Evolutionary conservation across 1,140 invertebrate species (phyloP).

Genomic region (Drosophila novamexicana): DNA sequence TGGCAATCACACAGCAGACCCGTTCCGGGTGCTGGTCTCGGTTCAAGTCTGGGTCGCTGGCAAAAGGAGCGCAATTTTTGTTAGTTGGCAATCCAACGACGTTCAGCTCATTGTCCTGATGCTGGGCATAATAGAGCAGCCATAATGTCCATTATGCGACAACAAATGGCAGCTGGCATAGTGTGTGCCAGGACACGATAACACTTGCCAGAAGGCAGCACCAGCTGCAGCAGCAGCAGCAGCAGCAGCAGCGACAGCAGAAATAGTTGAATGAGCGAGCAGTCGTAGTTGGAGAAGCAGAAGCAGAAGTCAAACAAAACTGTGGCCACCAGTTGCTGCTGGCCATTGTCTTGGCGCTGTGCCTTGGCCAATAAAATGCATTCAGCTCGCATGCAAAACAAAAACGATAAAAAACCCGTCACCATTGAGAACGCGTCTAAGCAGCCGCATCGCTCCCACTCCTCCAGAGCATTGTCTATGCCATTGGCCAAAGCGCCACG

Average conservation of each 20-base stretch:
- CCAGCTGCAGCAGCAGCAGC: not conserved
- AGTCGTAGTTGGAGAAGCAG: not conserved
- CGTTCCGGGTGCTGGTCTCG: no score
- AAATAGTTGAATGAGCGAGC: not conserved
- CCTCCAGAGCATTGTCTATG: slow-evolving; percentile 69
- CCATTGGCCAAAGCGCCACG: slow-evolving; percentile 69
- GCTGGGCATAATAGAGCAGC: slow-evolving; percentile 62
- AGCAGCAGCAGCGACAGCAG: not conserved
- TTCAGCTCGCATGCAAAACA: slow-evolving; percentile 76
- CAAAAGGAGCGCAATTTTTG: slow-evolving; percentile 29
- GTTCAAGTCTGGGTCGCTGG: not conserved
- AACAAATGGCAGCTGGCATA: slow-evolving; percentile 68
- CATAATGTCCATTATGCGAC: slow-evolving; percentile 75
- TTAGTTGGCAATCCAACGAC: slow-evolving; percentile 41
- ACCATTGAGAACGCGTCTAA: slow-evolving; percentile 81
- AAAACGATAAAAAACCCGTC: slow-evolving; percentile 75
- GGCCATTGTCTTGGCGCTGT: slow-evolving; percentile 58
- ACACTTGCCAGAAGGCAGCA: slow-evolving; percentile 23
- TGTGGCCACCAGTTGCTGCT: slow-evolving; percentile 57
- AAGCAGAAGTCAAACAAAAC: slow-evolving; percentile 11
- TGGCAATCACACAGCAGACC: slow-evolving; percentile 38
- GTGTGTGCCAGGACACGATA: slow-evolving; percentile 70
- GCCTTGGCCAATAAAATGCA: slow-evolving; percentile 79
- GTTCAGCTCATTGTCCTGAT: slow-evolving; percentile 55
- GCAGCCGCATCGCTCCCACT: slow-evolving; percentile 50